Evolutionary conservation across 2,888 invertebrate species (phyloP).

Genomic region (Xestia sexstrigata): DNA sequence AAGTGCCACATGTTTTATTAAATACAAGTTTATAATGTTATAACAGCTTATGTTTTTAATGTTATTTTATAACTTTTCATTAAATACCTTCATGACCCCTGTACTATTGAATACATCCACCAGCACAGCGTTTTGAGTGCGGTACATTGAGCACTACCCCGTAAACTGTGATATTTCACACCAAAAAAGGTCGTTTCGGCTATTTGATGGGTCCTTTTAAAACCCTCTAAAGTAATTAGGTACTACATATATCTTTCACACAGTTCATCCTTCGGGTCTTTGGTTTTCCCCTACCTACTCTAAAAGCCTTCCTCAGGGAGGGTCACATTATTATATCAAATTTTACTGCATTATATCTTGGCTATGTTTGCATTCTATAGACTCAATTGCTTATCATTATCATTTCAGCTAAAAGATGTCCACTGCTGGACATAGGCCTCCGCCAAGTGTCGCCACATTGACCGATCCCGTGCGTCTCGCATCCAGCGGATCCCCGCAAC

Average conservation of each 20-base stretch:
- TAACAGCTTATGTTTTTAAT: no score
- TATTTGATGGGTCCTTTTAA: neutral
- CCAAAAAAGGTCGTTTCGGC: neutral
- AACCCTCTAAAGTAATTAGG: neutral
- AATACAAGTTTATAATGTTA: neutral
- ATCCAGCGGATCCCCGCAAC: no score
- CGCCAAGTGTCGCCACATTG: no score
- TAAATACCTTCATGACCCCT: neutral
- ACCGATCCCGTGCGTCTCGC: no score
- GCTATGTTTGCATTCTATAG: no score
- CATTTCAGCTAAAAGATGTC: no score
- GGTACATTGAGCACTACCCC: neutral
- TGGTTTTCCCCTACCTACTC: neutral
- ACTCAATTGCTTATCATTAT: no score
- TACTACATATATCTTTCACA: no score
- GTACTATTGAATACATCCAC: neutral
- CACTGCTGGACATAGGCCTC: no score
- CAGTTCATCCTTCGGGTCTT: neutral
- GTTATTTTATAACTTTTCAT: neutral
- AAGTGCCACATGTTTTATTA: neutral
- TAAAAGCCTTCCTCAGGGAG: no score
- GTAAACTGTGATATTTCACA: neutral
- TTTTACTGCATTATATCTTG: no score
- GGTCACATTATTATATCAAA: no score
- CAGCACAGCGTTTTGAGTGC: neutral